Base-by-base conservation (phyloP, 2,797 vertebrate genomes). In the Sorex maritimensis region DNA sequence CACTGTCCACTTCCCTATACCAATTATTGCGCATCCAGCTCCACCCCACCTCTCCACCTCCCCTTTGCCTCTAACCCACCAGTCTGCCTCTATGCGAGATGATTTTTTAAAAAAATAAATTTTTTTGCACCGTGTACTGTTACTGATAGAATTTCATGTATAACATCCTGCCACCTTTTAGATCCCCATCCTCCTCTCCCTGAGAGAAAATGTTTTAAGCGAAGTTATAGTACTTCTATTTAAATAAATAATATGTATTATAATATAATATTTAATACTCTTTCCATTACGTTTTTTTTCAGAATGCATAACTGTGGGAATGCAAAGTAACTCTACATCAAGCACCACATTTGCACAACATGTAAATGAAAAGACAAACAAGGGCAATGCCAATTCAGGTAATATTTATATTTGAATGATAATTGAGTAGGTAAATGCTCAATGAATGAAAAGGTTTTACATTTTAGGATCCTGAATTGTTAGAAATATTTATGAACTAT, bases 381-480 rank as follows among this genome's bases (percentile, higher is more conserved):
- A 73, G 13, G 3, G 49, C 1, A 80, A 73, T 13, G 3, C 1
- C 74, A 23, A 41, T 84, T 81, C 6, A 3, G 81, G 81, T 87
- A 94, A 81, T 69, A 13, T 4, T 71, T 10, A 58, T 74, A 7
- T 63, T 77, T 87, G 24, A 84, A 14, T 14, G 26, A 58, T 73
- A 75, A 30, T 86, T 74, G 58, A 91, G 41, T 23, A 67, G 17
- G 5, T 71, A 9, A 41, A 28, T 74, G 13, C 21, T 61, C 90
- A 74, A 28, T 86, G 23, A 17, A 49, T 71, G 68, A 15, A 46
- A 2, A 46, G 1, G 49, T 91, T 24, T 87, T 78, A 71, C 1
- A 1, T 72, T 75, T 86, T 85, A 79, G 73, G 12, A 55, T 80
- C 23, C 86, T 91, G 14, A 75, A 46, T 89, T 23, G 8, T 41